Evolutionary conservation across 2,113 vertebrate species (phyloP).

Genomic region (Eonycteris spelaea): DNA sequence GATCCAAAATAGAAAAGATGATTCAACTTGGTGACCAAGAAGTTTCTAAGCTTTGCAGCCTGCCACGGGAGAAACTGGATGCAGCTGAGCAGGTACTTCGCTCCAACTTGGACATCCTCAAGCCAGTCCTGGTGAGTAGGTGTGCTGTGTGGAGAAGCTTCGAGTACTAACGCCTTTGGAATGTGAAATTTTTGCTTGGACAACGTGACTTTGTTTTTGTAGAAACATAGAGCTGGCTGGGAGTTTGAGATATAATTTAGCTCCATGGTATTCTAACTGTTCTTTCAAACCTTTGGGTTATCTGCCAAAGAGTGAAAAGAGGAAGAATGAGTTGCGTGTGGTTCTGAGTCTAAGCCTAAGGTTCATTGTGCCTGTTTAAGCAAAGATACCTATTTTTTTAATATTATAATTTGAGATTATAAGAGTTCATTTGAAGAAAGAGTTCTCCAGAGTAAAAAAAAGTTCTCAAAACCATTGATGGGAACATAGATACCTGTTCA

Average conservation of each 20-base stretch:
- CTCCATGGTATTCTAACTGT: not conserved
- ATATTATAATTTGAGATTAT: not conserved
- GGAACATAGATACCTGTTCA: not conserved
- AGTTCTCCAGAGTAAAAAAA: not conserved
- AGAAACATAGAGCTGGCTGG: not conserved
- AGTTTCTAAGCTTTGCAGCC: conserved; percentile 47
- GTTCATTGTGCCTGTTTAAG: not conserved
- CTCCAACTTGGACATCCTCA: conserved; percentile 67
- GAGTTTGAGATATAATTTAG: not conserved
- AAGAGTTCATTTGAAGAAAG: not conserved
- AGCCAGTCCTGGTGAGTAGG: conserved; percentile 63
- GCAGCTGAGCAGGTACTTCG: conserved; percentile 10
- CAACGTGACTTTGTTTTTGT: conserved; percentile 36
- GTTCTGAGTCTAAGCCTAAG: not conserved
- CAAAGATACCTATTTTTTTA: not conserved
- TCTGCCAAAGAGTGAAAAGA: not conserved
- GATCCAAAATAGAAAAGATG: conserved; percentile 48
- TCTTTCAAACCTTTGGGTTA: conserved; percentile 11
- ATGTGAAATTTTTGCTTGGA: conserved; percentile 23
- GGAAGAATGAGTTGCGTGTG: conserved; percentile 15
- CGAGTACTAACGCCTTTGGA: not conserved
- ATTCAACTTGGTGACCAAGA: conserved; percentile 50
- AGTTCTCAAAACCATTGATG: not conserved
- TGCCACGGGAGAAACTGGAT: conserved; percentile 51
- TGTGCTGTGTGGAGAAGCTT: not conserved